Percentiles rank a stretch among this genome's conserved stretches.
Conservation (phyloP, 2,888 invertebrate species). For the Temnothorax ravouxi region DNA sequence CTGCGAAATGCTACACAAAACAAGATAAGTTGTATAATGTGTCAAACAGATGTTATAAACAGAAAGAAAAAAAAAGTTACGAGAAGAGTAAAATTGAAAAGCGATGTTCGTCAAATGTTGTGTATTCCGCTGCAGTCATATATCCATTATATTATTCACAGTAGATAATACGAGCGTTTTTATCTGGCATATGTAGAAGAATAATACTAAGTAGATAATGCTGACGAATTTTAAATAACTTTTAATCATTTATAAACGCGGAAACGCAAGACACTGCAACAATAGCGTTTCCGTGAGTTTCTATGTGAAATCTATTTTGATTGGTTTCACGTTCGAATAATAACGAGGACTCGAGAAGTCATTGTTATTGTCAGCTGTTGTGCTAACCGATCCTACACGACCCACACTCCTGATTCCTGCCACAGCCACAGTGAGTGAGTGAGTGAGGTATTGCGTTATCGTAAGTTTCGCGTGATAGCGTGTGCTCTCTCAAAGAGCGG, state of each 20-base stretch:
- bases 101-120: background rate
- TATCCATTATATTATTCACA: background rate
- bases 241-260: background rate
- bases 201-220: background rate
- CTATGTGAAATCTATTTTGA: background rate
- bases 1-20: background rate
- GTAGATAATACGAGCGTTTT: background rate
- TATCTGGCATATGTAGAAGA: background rate
- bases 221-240: background rate
- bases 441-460: background rate
- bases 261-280: background rate
- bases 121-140: background rate
- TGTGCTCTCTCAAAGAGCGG: too few relatives aligned
- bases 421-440: too few relatives aligned
- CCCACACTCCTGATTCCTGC: background rate
- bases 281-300: background rate
- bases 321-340: constrained; percentile 2
- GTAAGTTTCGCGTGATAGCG: background rate
- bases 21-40: background rate
- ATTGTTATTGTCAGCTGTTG: too few relatives aligned
- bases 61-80: background rate
- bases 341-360: too few relatives aligned
- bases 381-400: background rate
- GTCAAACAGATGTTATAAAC: background rate
- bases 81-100: background rate